Evolutionary conservation across 2,113 vertebrate species (phyloP).

Genomic region (Puma concolor): DNA sequence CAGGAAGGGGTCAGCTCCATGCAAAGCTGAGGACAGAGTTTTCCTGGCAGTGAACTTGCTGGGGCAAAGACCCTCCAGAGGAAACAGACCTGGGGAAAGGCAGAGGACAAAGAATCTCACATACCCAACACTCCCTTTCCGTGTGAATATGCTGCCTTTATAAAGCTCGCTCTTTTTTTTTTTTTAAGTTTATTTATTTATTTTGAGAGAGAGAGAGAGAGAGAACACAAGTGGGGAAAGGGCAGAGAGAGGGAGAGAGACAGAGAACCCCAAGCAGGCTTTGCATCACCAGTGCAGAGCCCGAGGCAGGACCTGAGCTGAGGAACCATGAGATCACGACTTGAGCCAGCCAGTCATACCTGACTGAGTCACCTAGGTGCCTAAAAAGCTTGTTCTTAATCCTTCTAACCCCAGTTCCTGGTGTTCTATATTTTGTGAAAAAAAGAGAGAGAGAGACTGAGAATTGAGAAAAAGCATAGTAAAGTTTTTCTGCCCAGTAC

Average conservation of each 20-base stretch:
- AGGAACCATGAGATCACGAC: no score
- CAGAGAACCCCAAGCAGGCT: no score
- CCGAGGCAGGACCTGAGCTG: no score
- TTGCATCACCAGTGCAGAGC: no score
- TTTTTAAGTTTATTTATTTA: no score
- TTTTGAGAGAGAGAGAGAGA: no score
- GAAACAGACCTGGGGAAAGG: neutral
- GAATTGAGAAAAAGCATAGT: neutral
- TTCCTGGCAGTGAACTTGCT: neutral
- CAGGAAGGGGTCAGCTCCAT: slow-evolving; percentile 16
- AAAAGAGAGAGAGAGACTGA: neutral
- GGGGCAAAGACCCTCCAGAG: neutral
- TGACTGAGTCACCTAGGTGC: no score
- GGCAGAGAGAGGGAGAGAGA: no score
- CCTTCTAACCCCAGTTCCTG: neutral
- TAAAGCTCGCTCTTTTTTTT: neutral
- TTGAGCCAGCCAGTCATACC: no score
- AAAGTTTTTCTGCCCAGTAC: neutral
- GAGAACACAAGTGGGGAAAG: no score
- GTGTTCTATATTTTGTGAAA: neutral
- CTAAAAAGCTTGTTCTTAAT: neutral
- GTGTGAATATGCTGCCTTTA: neutral
- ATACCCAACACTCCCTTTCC: no score
- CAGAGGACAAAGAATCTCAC: neutral
- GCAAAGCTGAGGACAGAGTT: neutral